Conservation (phyloP, 2,113 vertebrate species). For the Antechinus stuartii region DNA sequence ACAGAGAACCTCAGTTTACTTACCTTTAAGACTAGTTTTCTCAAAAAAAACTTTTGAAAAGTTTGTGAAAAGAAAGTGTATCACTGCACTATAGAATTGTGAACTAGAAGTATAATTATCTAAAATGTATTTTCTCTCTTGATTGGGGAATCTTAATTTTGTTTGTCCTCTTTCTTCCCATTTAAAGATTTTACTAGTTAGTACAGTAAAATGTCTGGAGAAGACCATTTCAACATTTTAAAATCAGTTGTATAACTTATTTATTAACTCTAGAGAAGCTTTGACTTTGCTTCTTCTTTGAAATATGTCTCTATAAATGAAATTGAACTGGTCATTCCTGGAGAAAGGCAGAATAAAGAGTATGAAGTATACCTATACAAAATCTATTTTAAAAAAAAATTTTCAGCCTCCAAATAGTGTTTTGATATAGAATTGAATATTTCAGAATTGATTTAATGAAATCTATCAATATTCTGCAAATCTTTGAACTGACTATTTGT, state of each 20-base stretch:
- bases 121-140: neutral
- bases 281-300: neutral
- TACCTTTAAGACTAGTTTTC: neutral
- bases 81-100: neutral
- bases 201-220: neutral
- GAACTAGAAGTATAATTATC: neutral
- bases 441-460: neutral
- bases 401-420: neutral
- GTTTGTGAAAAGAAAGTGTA: neutral
- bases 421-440: neutral
- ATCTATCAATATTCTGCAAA: neutral
- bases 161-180: neutral
- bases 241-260: neutral
- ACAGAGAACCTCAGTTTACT: neutral
- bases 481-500: neutral
- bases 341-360: neutral
- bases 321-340: neutral
- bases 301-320: neutral
- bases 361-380: neutral
- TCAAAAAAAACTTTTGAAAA: neutral
- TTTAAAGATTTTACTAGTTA: constrained; percentile 1
- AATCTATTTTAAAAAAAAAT: neutral
- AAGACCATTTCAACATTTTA: neutral
- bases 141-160: neutral
- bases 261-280: neutral